Conservation (phyloP, 2,113 vertebrate genomes). For the Manacus vitellinus region DNA sequence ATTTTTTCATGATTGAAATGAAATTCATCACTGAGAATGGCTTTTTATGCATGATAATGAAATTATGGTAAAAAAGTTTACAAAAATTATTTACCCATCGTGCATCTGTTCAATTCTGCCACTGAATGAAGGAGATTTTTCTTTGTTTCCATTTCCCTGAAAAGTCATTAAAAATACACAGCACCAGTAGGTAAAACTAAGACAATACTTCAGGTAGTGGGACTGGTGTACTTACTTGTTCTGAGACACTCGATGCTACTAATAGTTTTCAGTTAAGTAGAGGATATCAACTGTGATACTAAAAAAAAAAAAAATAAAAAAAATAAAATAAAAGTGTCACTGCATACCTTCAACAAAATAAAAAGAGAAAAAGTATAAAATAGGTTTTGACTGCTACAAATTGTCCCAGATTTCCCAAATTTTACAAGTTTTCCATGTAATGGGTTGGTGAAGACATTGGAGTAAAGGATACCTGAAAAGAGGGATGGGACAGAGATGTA, state of each 20-base stretch:
- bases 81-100: not conserved
- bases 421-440: not conserved
- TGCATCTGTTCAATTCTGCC: not conserved
- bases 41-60: not conserved
- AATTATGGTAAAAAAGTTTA: not conserved
- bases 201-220: not conserved
- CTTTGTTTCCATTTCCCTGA: not conserved
- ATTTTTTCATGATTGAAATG: not conserved
- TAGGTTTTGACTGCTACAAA: not conserved
- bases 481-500: not conserved
- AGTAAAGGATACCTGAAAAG: not conserved
- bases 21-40: not conserved
- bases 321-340: not conserved
- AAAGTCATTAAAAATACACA: not conserved
- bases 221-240: not conserved
- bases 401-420: fast-evolving
- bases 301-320: not conserved
- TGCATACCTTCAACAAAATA: not conserved
- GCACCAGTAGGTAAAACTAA: not conserved
- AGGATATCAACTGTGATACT: not conserved
- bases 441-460: not conserved
- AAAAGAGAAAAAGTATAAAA: not conserved
- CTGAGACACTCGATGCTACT: not conserved
- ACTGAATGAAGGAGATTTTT: not conserved
- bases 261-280: not conserved